These are phyloP conservation scores for Laupala kohalensis DNA, from an alignment of 1,140 invertebrate genomes.

Conservation along the genomic window DNA sequence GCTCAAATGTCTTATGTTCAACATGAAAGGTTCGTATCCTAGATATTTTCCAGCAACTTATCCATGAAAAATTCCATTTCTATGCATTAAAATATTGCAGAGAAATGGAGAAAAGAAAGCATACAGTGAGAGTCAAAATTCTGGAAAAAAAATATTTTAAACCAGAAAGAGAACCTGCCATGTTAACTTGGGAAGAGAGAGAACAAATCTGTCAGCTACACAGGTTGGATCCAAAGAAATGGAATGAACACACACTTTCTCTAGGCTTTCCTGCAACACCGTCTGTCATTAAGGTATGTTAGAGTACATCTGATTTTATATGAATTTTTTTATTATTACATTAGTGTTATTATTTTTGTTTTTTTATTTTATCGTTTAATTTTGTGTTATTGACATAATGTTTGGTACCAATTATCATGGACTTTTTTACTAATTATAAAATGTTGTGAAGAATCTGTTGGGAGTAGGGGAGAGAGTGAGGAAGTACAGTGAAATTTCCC, in stretches of 20 bases:
- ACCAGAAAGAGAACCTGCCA: background rate
- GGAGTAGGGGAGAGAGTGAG: too few relatives aligned
- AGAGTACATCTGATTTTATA: too few relatives aligned
- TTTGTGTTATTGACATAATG: too few relatives aligned
- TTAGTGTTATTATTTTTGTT: too few relatives aligned
- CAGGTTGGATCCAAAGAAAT: background rate
- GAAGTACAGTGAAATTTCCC: too few relatives aligned
- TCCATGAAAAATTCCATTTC: background rate
- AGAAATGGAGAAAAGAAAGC: background rate
- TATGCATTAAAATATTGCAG: background rate
- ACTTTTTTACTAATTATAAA: too few relatives aligned
- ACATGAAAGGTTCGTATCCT: background rate
- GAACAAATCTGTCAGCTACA: background rate
- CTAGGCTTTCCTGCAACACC: background rate
- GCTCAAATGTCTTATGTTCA: background rate
- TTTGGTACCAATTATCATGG: too few relatives aligned
- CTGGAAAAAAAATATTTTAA: background rate
- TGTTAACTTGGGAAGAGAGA: background rate
- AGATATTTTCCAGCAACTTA: background rate
- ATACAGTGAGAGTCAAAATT: background rate
- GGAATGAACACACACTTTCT: background rate
- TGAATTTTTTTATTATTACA: too few relatives aligned
- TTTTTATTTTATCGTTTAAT: too few relatives aligned
- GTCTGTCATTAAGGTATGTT: background rate
- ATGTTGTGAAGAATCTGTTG: too few relatives aligned